A percentile compares a stretch with the other conserved stretches of the same genome.
Conservation (phyloP, 2,888 invertebrate species). For the Notodonta ziczac region DNA sequence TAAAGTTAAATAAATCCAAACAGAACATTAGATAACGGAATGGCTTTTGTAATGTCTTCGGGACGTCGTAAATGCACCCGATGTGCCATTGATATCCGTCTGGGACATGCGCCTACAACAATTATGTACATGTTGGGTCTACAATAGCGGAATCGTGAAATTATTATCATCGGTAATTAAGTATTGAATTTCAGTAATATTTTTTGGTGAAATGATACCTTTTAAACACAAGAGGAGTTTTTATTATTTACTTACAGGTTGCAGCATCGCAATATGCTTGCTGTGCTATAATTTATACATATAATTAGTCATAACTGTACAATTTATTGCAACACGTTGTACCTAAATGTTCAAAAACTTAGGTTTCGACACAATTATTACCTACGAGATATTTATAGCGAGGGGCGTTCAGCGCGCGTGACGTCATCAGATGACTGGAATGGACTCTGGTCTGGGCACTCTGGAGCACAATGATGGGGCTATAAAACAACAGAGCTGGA, state of each 20-base stretch:
- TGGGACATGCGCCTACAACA: slow-evolving; percentile 58
- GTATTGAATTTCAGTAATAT: too few species aligned
- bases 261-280: too few species aligned
- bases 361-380: slow-evolving; percentile 18
- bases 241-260: too few species aligned
- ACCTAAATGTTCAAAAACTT: slow-evolving; percentile 15
- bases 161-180: neutral
- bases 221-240: too few species aligned
- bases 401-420: slow-evolving; percentile 30
- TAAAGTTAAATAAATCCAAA: slow-evolving; percentile 82
- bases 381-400: slow-evolving; percentile 23
- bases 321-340: neutral
- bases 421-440: slow-evolving; percentile 47
- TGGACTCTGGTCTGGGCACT: slow-evolving; percentile 36
- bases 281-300: too few species aligned
- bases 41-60: slow-evolving; percentile 83
- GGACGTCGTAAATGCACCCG: slow-evolving; percentile 82
- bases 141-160: slow-evolving; percentile 13
- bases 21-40: slow-evolving; percentile 82
- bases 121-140: slow-evolving; percentile 48
- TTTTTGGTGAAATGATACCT: too few species aligned
- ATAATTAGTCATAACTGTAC: too few species aligned
- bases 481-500: slow-evolving; percentile 66
- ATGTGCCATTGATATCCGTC: slow-evolving; percentile 77
- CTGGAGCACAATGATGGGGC: slow-evolving; percentile 57